Evolutionary conservation across 2,797 vertebrate genomes (phyloP), one percentile per base, ranked within the genome.

Genomic region (Peromyscus nudipes): DNA sequence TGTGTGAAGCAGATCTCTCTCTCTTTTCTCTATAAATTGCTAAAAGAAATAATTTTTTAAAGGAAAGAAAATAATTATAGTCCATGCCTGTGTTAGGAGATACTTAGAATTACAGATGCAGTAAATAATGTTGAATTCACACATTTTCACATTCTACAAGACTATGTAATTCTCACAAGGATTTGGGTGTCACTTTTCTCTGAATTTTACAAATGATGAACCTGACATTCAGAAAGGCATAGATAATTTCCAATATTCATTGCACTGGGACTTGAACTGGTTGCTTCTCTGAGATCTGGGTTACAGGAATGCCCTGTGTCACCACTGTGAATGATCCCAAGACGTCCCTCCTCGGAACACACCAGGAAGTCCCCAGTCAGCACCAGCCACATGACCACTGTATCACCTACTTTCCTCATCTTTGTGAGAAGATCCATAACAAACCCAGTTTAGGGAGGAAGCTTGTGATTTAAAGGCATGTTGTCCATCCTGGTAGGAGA

Each of bases 161-260:
- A 52, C n/a, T 69, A 37, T 46, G 43, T 25, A 27, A 81, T 67
- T 73, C 2, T 57, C 4, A 1, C 29, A 52, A 40, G 27, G 6
- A 49, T 83, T 52, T 34, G 9, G n/a, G 71, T 29, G 14, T 43
- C 31, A 0, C 31, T 49, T 95, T 94, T 82, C 2, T 85, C 37
- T 91, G 90, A n/a, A 88, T 73, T 96, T 90, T 84, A 81, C 31
- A 82, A 64, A 73, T 34, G 0, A 52, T 3, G 23, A 92, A 92
- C 55, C 29, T 19, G 27, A 94, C 84, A 12, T 46, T 49, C 4
- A 27, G 23, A 89, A 52, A 76, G 21, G 4, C 3, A 34, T 92
- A 27, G 31, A 94, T 67, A 73, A 94, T 83, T 90, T 75, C 4
- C 73, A 79, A 88, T 87, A 17, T 29, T 60, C 34, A 27, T 8